Evolutionary conservation across 64 coral and sea anemone species (phyloP).

Genomic region (Pachyseris speciosa): DNA sequence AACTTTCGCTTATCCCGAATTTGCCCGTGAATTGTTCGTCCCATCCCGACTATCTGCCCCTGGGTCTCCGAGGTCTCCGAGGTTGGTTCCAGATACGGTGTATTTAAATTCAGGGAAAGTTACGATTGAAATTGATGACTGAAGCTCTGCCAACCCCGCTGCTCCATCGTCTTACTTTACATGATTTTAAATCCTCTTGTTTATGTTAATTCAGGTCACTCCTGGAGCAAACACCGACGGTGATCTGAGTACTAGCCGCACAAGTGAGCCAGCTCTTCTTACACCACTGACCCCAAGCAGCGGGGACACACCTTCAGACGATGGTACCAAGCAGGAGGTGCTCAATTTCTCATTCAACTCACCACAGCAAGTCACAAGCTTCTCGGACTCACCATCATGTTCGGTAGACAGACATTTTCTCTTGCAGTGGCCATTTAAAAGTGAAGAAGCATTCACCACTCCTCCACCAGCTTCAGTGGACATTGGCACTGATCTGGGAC

Average conservation of each 20-base stretch:
- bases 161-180: background rate
- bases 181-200: background rate
- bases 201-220: conserved; percentile 18
- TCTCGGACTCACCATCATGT: background rate
- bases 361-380: background rate
- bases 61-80: too few species aligned
- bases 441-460: background rate
- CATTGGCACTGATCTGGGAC: background rate
- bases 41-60: too few species aligned
- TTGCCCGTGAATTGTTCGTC: too few species aligned
- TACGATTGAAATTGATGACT: too few species aligned
- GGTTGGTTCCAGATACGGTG: too few species aligned
- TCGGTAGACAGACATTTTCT: background rate
- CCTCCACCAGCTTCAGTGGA: background rate
- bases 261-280: conserved; percentile 25
- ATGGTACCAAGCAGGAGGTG: background rate
- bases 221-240: conserved; percentile 27
- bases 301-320: conserved; percentile 28
- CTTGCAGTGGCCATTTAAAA: background rate
- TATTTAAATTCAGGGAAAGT: too few species aligned
- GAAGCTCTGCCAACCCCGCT: background rate
- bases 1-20: too few species aligned
- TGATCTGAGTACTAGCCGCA: background rate
- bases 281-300: conserved; percentile 60
- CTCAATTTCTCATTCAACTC: conserved; percentile 26